phyloP scores from a whole-genome alignment of 2,888 invertebrate species.

The Drosophila villosipedis region DNA sequence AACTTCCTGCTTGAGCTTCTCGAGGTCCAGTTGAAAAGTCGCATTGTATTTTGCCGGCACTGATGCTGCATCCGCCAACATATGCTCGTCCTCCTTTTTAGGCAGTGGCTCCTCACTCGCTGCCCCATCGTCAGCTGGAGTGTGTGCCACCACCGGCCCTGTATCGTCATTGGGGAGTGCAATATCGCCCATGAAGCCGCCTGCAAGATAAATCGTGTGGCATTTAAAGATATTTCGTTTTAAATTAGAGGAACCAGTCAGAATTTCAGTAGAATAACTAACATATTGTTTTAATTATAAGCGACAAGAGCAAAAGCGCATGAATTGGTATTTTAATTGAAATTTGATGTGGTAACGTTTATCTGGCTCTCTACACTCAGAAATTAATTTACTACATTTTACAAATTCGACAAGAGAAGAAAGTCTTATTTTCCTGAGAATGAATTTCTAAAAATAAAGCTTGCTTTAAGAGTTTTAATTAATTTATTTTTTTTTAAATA shows the following conservation, averaged over 20 bases:
- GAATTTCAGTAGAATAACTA: conserved; percentile 26
- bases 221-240: conserved; percentile 16
- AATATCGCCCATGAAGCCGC: conserved; percentile 93
- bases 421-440: neutral
- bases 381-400: neutral
- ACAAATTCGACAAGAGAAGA: neutral
- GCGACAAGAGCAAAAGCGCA: conserved; percentile 39
- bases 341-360: conserved; percentile 67
- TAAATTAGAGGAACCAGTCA: conserved; percentile 2
- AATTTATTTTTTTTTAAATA: neutral
- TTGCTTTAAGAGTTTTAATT: no score
- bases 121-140: conserved; percentile 83
- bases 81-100: conserved; percentile 41
- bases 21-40: conserved; percentile 91
- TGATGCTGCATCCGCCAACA: conserved; percentile 58
- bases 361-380: conserved; percentile 14
- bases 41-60: conserved; percentile 86
- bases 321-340: conserved; percentile 79
- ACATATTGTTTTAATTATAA: conserved; percentile 66
- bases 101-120: conserved; percentile 56
- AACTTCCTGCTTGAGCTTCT: conserved; percentile 92
- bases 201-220: conserved; percentile 86
- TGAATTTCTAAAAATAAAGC: neutral
- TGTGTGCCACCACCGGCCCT: conserved; percentile 61
- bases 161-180: conserved; percentile 88